phyloP scores from a whole-genome alignment of 2,888 invertebrate species.

The Metellina segmentata region DNA sequence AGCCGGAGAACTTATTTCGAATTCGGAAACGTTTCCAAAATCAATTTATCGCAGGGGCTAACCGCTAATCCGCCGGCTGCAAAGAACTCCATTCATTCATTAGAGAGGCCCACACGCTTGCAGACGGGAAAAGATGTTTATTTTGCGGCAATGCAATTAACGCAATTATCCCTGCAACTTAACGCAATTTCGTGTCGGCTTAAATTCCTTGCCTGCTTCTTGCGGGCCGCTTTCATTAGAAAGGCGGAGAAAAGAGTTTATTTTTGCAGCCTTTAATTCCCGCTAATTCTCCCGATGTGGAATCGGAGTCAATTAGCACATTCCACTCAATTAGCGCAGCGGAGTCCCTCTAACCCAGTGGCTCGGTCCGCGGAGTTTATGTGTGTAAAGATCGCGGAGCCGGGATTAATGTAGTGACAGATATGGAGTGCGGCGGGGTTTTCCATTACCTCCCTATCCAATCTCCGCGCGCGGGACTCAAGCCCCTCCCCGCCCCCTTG shows the following conservation, averaged over 20 bases:
- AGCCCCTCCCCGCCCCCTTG: constrained; percentile 62
- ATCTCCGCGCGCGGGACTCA: constrained; percentile 60
- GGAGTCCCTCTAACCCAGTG: constrained; percentile 22
- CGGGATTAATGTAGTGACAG: constrained; percentile 71
- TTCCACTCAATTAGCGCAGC: constrained; percentile 59
- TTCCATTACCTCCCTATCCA: constrained; percentile 75
- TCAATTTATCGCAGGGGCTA: constrained; percentile 71
- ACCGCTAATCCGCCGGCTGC: constrained; percentile 56
- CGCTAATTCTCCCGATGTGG: constrained; percentile 71
- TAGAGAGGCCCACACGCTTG: constrained; percentile 39
- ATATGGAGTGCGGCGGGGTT: constrained; percentile 75
- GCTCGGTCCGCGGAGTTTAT: neutral
- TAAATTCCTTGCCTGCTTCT: constrained; percentile 58
- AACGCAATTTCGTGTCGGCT: constrained; percentile 75
- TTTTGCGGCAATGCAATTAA: constrained; percentile 76
- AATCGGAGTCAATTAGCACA: constrained; percentile 70
- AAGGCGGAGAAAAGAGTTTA: constrained; percentile 45
- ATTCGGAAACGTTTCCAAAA: constrained; percentile 64
- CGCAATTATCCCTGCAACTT: constrained; percentile 74
- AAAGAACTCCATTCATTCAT: constrained; percentile 72
- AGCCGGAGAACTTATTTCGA: constrained; percentile 54
- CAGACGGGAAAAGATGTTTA: constrained; percentile 67
- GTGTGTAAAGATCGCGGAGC: constrained; percentile 56
- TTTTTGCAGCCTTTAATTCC: constrained; percentile 64
- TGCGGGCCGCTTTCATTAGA: constrained; percentile 43